phyloP scores from a whole-genome alignment of 2,888 invertebrate species.

The Oasisia sp. region DNA sequence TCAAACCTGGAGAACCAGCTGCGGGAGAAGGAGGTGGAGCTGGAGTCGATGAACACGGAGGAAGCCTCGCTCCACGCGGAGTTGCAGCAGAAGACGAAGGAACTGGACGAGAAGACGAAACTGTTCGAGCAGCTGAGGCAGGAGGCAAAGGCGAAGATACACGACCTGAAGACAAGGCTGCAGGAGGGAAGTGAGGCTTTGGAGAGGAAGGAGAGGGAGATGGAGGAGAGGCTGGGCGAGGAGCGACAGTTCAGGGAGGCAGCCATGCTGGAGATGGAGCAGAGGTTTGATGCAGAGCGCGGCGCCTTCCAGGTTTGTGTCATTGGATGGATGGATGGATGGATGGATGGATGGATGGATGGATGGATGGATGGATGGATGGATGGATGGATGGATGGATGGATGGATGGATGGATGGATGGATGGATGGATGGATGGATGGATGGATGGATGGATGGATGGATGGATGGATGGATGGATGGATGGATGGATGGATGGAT shows the following conservation, averaged over 20 bases:
- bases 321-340: not conserved
- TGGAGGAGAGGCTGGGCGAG: conserved; percentile 26
- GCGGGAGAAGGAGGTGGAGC: not conserved
- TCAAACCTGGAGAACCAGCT: conserved; percentile 7
- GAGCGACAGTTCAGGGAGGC: not conserved
- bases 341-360: not conserved
- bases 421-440: not conserved
- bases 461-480: not conserved
- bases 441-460: not conserved
- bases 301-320: conserved; percentile 1
- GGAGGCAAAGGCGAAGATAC: conserved; percentile 47
- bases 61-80: conserved; percentile 23
- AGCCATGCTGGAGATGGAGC: not conserved
- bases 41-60: conserved; percentile 33
- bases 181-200: conserved; percentile 26
- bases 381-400: not conserved
- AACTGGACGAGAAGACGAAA: conserved; percentile 21
- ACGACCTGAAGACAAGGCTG: conserved; percentile 32
- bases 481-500: not conserved
- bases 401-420: not conserved
- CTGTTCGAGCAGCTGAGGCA: conserved; percentile 43
- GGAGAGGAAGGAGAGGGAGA: conserved; percentile 26
- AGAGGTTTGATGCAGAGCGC: conserved; percentile 18
- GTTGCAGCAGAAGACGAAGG: conserved; percentile 21
- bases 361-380: not conserved